phyloP scores from a whole-genome alignment of 2,113 vertebrate species.

The Phalacrocorax pelagicus region DNA sequence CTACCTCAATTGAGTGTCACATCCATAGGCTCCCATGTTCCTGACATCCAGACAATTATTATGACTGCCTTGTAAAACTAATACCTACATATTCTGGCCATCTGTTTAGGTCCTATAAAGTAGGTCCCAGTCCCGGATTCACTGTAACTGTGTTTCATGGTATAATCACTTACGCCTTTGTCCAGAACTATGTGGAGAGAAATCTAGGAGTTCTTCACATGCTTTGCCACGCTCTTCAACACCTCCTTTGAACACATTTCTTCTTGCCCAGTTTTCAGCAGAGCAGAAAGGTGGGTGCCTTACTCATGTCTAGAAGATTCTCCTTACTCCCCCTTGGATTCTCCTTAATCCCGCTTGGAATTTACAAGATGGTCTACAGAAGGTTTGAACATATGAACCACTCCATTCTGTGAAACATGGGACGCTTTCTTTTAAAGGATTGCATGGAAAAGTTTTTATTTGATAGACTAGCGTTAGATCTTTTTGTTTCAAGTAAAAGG shows the following conservation, averaged over 20 bases:
- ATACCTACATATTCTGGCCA: background rate
- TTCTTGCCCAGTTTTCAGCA: background rate
- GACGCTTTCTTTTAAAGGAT: background rate
- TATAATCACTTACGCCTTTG: background rate
- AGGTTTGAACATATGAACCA: background rate
- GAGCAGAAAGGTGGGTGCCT: background rate
- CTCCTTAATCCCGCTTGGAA: background rate
- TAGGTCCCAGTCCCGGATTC: background rate
- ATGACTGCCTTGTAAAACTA: background rate
- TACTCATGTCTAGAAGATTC: background rate
- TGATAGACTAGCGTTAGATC: background rate
- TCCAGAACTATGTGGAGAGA: background rate
- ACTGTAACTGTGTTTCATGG: background rate
- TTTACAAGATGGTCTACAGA: background rate
- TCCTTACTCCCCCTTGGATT: background rate
- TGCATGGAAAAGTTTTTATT: background rate
- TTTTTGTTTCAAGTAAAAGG: rapidly evolving
- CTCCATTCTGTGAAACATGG: background rate
- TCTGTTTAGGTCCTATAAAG: background rate
- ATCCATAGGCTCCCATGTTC: background rate
- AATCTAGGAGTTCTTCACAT: background rate
- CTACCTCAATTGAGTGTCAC: background rate
- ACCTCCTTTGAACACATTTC: background rate
- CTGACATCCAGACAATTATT: background rate
- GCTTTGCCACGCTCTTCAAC: background rate